A percentile compares a stretch with the other conserved stretches of the same genome.
Evolutionary conservation across 2,113 vertebrate species (phyloP).

Genomic region (Danionella cerebrum): DNA sequence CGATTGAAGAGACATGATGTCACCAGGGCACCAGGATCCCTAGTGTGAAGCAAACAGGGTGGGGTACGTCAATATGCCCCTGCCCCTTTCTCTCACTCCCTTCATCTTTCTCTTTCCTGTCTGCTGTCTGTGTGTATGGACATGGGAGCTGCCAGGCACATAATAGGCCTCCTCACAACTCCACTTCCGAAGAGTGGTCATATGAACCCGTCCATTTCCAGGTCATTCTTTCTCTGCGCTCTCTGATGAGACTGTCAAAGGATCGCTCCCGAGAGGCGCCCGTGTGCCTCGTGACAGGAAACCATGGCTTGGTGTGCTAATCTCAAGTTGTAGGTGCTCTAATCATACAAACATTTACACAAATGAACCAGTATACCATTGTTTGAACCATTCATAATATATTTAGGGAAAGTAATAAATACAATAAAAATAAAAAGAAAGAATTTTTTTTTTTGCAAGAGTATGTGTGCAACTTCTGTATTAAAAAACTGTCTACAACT

Average conservation of each 20-base stretch:
- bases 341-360: background rate
- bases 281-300: background rate
- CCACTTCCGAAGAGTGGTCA: conserved; percentile 56
- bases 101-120: conserved; percentile 25
- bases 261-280: conserved; percentile 51
- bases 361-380: background rate
- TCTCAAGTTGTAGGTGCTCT: background rate
- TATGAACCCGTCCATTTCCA: conserved; percentile 64
- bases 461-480: too few relatives aligned
- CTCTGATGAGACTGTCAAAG: conserved; percentile 56
- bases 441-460: too few relatives aligned
- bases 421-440: too few relatives aligned
- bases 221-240: conserved; percentile 60
- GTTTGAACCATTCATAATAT: too few relatives aligned
- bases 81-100: conserved; percentile 47
- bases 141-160: conserved; percentile 37
- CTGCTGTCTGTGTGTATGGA: conserved; percentile 27
- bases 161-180: conserved; percentile 54
- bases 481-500: too few relatives aligned
- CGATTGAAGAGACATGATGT: conserved; percentile 58
- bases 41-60: conserved; percentile 43
- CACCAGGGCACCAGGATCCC: conserved; percentile 46
- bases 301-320: background rate
- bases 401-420: too few relatives aligned
- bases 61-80: conserved; percentile 48